These are phyloP conservation scores for Gryon sp. DNA, from an alignment of 1,140 invertebrate genomes.

Conservation along the genomic window DNA sequence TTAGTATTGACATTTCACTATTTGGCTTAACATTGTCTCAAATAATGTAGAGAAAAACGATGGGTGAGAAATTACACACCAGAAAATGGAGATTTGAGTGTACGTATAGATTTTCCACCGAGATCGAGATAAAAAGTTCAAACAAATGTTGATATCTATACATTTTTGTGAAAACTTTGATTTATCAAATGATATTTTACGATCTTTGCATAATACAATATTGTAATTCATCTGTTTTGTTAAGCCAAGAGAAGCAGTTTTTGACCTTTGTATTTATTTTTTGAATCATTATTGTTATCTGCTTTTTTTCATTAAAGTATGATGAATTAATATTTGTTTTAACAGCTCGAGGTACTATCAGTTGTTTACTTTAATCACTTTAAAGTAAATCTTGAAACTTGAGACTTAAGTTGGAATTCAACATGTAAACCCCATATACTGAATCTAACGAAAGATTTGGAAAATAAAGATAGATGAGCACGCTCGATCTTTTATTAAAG, in stretches of 20 bases:
- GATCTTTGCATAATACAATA: too few relatives aligned
- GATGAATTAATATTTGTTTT: too few relatives aligned
- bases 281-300: too few relatives aligned
- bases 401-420: constrained; percentile 30
- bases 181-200: neutral
- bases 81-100: constrained; percentile 29
- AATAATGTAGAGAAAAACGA: constrained; percentile 38
- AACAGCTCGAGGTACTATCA: too few relatives aligned
- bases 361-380: neutral
- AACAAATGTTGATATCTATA: constrained; percentile 5
- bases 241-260: too few relatives aligned
- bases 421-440: constrained; percentile 53
- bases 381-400: constrained; percentile 26
- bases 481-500: constrained; percentile 52
- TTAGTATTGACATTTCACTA: constrained; percentile 36
- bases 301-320: too few relatives aligned
- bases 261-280: too few relatives aligned
- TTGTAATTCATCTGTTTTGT: too few relatives aligned
- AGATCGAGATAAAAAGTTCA: too few relatives aligned
- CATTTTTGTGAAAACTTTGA: neutral
- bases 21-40: constrained; percentile 39
- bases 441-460: constrained; percentile 29
- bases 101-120: constrained; percentile 4
- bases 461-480: constrained; percentile 59
- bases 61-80: constrained; percentile 26